phyloP scores from a whole-genome alignment of 2,797 vertebrate genomes.

The Potorous gilbertii region DNA sequence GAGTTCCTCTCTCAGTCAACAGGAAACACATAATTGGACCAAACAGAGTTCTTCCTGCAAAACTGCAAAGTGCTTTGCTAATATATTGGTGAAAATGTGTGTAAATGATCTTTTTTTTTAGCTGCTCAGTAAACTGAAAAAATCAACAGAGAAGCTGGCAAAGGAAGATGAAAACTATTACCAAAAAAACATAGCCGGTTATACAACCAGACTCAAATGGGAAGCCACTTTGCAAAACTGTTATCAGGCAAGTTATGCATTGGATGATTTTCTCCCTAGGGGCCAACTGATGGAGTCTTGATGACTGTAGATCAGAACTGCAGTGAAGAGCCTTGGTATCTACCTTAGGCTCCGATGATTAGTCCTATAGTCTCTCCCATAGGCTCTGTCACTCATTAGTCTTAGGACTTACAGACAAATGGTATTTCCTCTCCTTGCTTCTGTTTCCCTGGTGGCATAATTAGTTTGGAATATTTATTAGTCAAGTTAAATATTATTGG shows the following conservation, averaged over 20 bases:
- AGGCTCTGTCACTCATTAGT: neutral
- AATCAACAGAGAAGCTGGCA: constrained; percentile 89
- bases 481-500: neutral
- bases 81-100: constrained; percentile 20
- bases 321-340: neutral
- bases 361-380: neutral
- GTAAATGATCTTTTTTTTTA: constrained; percentile 74
- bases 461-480: constrained; percentile 16
- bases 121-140: constrained; percentile 92
- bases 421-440: neutral
- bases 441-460: neutral
- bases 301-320: neutral
- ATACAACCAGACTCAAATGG: constrained; percentile 91
- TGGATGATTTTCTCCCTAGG: neutral
- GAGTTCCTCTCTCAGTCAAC: neutral
- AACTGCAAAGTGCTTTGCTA: constrained; percentile 4
- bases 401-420: neutral
- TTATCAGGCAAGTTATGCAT: constrained; percentile 86
- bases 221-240: constrained; percentile 91
- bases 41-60: neutral
- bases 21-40: neutral
- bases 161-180: constrained; percentile 92
- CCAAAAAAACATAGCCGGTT: constrained; percentile 89
- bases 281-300: neutral
- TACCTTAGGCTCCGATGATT: constrained; percentile 13